A percentile compares a stretch with the other conserved stretches of the same genome.
Evolutionary conservation across 2,888 invertebrate genomes (phyloP).

Genomic region (Epinotia nisella): DNA sequence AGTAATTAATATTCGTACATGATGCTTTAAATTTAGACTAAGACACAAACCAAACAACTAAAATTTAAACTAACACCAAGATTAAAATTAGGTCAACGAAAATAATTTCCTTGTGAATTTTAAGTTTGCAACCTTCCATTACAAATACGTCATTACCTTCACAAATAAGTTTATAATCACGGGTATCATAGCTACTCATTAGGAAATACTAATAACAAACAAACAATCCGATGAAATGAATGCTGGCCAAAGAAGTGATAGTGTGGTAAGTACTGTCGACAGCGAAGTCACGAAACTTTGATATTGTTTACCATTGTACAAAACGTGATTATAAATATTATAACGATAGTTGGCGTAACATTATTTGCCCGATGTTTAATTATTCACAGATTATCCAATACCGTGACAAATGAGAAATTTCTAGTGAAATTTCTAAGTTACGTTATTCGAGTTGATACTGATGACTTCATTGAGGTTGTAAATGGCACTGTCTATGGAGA

Average conservation of each 20-base stretch:
- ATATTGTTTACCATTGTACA: slow-evolving; percentile 22
- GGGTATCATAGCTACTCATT: no score
- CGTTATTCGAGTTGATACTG: slow-evolving; percentile 56
- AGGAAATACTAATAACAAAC: not conserved
- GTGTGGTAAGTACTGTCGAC: slow-evolving; percentile 5
- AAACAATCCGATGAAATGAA: not conserved
- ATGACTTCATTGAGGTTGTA: slow-evolving; percentile 21
- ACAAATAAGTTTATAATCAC: no score
- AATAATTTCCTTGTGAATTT: no score
- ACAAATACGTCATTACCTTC: no score
- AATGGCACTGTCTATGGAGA: slow-evolving; percentile 15
- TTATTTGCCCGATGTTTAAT: slow-evolving; percentile 48
- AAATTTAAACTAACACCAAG: no score
- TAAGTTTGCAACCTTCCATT: no score
- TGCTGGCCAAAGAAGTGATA: not conserved
- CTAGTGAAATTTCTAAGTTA: slow-evolving; percentile 58
- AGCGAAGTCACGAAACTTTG: slow-evolving; percentile 29
- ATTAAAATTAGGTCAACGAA: no score
- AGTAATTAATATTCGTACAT: no score
- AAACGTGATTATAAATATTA: slow-evolving; percentile 30
- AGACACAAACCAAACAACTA: no score
- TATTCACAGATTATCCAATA: slow-evolving; percentile 67
- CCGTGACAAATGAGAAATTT: slow-evolving; percentile 59
- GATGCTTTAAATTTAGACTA: no score
- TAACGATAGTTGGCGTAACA: slow-evolving; percentile 30